Conservation (phyloP, 1,140 invertebrate species). For the Drosophila murphyi region DNA sequence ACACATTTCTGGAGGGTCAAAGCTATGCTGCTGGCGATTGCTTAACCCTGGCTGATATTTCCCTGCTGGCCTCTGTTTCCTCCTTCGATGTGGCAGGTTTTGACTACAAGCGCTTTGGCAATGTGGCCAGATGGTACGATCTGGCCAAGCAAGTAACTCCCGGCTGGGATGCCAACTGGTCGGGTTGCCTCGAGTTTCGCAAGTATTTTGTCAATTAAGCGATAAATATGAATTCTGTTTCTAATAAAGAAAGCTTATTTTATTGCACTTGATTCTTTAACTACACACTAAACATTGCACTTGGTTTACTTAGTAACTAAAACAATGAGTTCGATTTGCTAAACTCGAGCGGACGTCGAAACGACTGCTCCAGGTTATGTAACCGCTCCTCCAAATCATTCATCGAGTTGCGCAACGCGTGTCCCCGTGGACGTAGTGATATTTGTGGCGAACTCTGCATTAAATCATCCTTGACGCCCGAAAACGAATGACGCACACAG, state of each 20-base stretch:
- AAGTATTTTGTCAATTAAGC: slow-evolving; percentile 60
- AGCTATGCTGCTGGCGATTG: slow-evolving; percentile 88
- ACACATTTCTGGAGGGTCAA: slow-evolving; percentile 88
- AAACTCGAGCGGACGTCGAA: slow-evolving; percentile 77
- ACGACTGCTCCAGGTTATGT: slow-evolving; percentile 82
- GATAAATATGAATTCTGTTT: background rate
- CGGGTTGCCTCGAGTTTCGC: slow-evolving; percentile 53
- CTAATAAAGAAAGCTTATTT: slow-evolving; percentile 41
- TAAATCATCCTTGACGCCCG: slow-evolving; percentile 82
- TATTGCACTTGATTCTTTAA: slow-evolving; percentile 71
- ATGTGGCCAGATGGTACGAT: slow-evolving; percentile 89
- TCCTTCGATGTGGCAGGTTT: slow-evolving; percentile 88
- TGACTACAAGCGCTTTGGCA: slow-evolving; percentile 88
- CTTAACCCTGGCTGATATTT: slow-evolving; percentile 90
- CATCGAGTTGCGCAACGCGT: slow-evolving; percentile 81
- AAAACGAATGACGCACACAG: slow-evolving; percentile 80
- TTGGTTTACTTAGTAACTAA: slow-evolving; percentile 56
- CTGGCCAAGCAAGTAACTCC: slow-evolving; percentile 88
- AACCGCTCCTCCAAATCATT: slow-evolving; percentile 80
- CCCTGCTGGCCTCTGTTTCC: slow-evolving; percentile 87
- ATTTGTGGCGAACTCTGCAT: slow-evolving; percentile 79
- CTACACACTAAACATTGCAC: slow-evolving; percentile 61
- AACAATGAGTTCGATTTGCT: slow-evolving; percentile 77
- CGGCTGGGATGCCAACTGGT: slow-evolving; percentile 85
- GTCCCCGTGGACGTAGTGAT: slow-evolving; percentile 73